phyloP scores from a whole-genome alignment of 2,113 vertebrate species.

The Malurus elegans region DNA sequence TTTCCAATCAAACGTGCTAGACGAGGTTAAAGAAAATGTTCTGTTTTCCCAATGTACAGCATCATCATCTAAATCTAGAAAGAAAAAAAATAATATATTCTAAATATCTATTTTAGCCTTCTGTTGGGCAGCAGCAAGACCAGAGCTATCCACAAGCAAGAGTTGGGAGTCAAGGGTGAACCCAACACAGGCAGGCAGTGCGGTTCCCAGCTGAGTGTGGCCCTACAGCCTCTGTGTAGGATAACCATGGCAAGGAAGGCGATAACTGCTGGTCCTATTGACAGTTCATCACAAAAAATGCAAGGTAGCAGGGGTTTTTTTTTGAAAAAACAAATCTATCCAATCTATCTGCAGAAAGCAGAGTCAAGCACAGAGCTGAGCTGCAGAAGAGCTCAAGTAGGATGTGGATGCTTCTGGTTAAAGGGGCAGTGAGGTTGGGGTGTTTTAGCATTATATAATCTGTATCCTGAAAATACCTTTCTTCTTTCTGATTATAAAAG shows the following conservation, averaged over 20 bases:
- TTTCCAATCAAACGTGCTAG: not conserved
- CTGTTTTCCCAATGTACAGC: not conserved
- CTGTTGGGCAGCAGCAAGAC: not conserved
- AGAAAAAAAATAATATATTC: not conserved
- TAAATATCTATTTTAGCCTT: not conserved
- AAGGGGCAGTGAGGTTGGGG: not conserved
- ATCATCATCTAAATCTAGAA: not conserved
- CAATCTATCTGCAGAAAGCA: not conserved
- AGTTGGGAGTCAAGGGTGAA: not conserved
- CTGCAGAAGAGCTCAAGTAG: not conserved
- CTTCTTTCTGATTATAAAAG: not conserved
- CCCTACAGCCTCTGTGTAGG: not conserved
- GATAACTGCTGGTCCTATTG: not conserved
- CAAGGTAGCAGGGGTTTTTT: not conserved
- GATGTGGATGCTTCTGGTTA: not conserved
- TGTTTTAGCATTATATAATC: not conserved
- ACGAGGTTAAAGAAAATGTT: not conserved
- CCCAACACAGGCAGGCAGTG: not conserved
- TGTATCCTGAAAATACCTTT: not conserved
- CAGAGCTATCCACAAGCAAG: not conserved
- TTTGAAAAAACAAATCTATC: not conserved
- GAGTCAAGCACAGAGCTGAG: not conserved
- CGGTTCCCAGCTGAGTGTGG: rapidly evolving
- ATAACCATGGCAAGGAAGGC: not conserved
- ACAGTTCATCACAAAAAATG: not conserved